Conservation (phyloP, 2,888 invertebrate species). For the Parnassius glacialis region DNA sequence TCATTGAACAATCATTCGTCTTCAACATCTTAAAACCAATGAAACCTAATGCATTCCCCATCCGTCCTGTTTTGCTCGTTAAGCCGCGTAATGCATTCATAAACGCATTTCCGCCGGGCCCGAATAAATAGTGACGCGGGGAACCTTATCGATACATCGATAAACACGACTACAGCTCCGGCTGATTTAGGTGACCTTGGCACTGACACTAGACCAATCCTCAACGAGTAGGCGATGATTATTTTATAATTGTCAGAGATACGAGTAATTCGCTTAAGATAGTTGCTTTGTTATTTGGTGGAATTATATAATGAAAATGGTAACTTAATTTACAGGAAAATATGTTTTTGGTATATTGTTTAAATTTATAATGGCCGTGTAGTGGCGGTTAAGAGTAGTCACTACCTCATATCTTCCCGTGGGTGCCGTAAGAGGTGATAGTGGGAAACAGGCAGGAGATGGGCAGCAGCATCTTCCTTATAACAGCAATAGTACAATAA, state of each 20-base stretch:
- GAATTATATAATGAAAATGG: too few relatives aligned
- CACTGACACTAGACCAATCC: constrained; percentile 18
- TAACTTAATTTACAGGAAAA: too few relatives aligned
- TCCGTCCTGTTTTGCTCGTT: constrained; percentile 33
- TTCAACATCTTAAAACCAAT: constrained; percentile 13
- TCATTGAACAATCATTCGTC: background rate
- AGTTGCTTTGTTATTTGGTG: background rate
- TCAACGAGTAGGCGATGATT: background rate
- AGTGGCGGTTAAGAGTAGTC: too few relatives aligned
- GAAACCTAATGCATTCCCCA: constrained; percentile 23
- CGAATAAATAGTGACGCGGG: constrained; percentile 46
- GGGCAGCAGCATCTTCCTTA: too few relatives aligned
- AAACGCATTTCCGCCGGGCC: constrained; percentile 56
- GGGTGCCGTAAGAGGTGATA: too few relatives aligned
- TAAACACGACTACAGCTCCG: background rate
- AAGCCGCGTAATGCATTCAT: constrained; percentile 53
- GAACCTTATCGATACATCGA: constrained; percentile 26
- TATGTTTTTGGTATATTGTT: too few relatives aligned
- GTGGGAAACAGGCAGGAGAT: too few relatives aligned
- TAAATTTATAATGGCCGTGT: too few relatives aligned
- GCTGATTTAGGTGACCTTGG: constrained; percentile 16
- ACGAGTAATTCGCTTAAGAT: background rate
- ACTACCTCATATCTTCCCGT: too few relatives aligned
- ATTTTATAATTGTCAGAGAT: constrained; percentile 6
- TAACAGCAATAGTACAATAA: too few relatives aligned